phyloP scores from a whole-genome alignment of 2,888 invertebrate genomes.

The Watsonalla binaria region DNA sequence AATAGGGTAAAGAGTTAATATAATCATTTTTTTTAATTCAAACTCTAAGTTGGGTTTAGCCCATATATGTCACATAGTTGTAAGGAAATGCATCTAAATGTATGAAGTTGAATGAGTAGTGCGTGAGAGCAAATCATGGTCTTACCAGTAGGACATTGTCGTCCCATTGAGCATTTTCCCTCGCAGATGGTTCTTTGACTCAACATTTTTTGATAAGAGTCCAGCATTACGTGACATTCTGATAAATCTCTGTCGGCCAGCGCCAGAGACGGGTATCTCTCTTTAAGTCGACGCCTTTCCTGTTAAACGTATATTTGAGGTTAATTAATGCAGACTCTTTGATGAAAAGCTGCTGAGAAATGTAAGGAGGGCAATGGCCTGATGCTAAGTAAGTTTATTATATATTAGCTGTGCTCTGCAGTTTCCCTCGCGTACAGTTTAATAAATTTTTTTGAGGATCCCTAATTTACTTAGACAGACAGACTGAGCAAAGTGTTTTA shows the following conservation, averaged over 20 bases:
- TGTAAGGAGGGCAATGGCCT: too few relatives aligned
- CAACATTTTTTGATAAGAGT: slow-evolving; percentile 90
- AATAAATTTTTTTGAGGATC: too few relatives aligned
- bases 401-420: too few relatives aligned
- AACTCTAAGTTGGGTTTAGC: too few relatives aligned
- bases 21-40: too few relatives aligned
- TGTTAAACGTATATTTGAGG: slow-evolving; percentile 38
- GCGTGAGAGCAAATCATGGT: not conserved
- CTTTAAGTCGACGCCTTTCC: slow-evolving; percentile 90
- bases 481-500: too few relatives aligned
- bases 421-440: too few relatives aligned
- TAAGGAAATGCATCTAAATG: not conserved
- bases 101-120: not conserved
- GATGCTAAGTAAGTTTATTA: too few relatives aligned
- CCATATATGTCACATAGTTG: too few relatives aligned
- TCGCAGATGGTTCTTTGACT: slow-evolving; percentile 90
- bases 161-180: slow-evolving; percentile 90
- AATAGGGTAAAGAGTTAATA: too few relatives aligned
- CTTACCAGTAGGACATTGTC: slow-evolving; percentile 90
- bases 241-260: slow-evolving; percentile 84
- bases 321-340: not conserved
- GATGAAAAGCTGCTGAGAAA: too few relatives aligned
- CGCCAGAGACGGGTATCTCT: slow-evolving; percentile 89
- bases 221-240: slow-evolving; percentile 87
- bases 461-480: too few relatives aligned